These are phyloP conservation scores for Drosophila falleni DNA, from an alignment of 2,888 invertebrate species.

Conservation along the genomic window DNA sequence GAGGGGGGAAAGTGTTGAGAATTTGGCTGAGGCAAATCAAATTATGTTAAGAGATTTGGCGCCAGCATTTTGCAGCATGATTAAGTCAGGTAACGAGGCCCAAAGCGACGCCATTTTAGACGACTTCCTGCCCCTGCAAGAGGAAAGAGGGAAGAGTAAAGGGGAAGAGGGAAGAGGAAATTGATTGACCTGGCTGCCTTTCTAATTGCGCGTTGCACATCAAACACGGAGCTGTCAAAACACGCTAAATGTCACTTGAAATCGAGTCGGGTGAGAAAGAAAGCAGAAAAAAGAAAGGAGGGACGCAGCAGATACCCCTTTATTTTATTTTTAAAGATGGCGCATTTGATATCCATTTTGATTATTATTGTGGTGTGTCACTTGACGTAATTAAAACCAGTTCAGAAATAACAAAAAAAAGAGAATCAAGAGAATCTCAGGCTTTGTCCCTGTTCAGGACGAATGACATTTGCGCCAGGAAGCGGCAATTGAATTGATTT, in stretches of 20 bases:
- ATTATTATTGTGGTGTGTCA: conserved; percentile 75
- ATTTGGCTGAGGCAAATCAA: conserved; percentile 4
- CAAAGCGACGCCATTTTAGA: conserved; percentile 31
- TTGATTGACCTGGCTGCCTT: conserved; percentile 14
- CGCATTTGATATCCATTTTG: conserved; percentile 77
- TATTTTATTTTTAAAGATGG: conserved; percentile 65
- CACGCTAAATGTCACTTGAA: conserved; percentile 64
- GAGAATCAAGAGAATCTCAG: neutral
- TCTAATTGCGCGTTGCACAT: conserved; percentile 62
- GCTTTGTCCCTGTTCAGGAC: conserved; percentile 35
- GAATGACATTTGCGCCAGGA: conserved; percentile 78
- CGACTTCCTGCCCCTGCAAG: conserved; percentile 16
- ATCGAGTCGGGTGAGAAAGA: conserved; percentile 26
- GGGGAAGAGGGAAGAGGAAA: neutral
- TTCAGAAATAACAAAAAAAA: conserved; percentile 14
- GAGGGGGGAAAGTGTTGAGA: neutral
- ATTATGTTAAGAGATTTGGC: conserved; percentile 11
- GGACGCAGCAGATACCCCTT: conserved; percentile 16
- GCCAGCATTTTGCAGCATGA: conserved; percentile 16
- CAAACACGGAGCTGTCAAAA: conserved; percentile 69
- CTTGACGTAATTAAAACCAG: conserved; percentile 77
- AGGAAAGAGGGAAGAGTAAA: neutral
- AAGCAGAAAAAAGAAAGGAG: too few relatives aligned
- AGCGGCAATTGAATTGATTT: conserved; percentile 62
- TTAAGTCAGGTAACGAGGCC: conserved; percentile 20